Evolutionary conservation across 2,797 vertebrate genomes (phyloP).

Genomic region (Neosilurus hyrtlii): DNA sequence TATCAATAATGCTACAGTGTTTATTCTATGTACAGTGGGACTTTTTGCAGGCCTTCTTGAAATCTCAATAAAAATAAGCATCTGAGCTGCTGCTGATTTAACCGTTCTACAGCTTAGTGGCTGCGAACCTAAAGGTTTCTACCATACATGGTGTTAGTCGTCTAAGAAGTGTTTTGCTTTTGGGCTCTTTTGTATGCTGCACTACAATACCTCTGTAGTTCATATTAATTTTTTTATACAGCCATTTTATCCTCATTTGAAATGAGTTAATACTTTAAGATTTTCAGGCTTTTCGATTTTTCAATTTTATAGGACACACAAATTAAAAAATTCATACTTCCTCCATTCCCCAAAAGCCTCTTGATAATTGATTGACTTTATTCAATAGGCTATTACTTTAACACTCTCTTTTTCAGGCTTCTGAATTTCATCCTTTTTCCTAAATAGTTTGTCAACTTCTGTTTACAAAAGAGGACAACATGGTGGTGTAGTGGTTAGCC

Average conservation of each 20-base stretch:
- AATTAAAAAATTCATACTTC: neutral
- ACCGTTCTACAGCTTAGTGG: neutral
- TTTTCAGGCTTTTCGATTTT: neutral
- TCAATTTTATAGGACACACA: neutral
- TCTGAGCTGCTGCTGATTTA: neutral
- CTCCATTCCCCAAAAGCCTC: neutral
- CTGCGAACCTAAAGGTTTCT: neutral
- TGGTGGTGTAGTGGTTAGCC: no score
- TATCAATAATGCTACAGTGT: neutral
- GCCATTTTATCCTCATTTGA: neutral
- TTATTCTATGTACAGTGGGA: neutral
- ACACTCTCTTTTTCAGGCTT: neutral
- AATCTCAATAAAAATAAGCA: neutral
- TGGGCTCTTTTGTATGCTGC: neutral
- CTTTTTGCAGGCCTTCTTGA: neutral
- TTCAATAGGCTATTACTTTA: neutral
- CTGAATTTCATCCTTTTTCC: neutral
- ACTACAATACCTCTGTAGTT: neutral
- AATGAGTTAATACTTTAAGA: neutral
- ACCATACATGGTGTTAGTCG: neutral
- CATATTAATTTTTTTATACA: neutral
- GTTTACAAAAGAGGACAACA: neutral
- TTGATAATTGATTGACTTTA: neutral
- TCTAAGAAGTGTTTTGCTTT: neutral
- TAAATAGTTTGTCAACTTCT: neutral